phyloP scores from a whole-genome alignment of 2,888 invertebrate genomes.

The Halictus ligatus region DNA sequence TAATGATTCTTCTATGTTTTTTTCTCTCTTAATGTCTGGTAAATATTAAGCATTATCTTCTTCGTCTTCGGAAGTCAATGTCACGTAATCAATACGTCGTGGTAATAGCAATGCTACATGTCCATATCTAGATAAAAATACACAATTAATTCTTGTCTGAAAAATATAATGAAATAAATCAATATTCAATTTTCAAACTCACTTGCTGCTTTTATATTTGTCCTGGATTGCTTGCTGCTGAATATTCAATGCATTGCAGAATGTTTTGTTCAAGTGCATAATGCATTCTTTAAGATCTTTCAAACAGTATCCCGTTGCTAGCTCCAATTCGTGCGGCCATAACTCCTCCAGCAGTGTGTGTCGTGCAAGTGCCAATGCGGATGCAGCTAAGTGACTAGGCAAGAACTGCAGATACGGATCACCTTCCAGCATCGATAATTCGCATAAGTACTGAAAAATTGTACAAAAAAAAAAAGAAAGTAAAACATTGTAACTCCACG shows the following conservation, averaged over 20 bases:
- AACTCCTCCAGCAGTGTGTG: slow-evolving; percentile 88
- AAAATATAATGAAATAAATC: background rate
- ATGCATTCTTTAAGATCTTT: slow-evolving; percentile 89
- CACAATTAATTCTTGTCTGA: background rate
- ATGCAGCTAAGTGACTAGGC: slow-evolving; percentile 93
- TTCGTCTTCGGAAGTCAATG: slow-evolving; percentile 78
- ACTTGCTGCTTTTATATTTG: slow-evolving; percentile 93
- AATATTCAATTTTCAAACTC: slow-evolving; percentile 56
- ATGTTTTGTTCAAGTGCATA: slow-evolving; percentile 89
- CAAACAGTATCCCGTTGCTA: slow-evolving; percentile 89
- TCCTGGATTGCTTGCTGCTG: slow-evolving; percentile 94
- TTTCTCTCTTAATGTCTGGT: slow-evolving; percentile 26
- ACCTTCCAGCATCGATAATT: slow-evolving; percentile 93
- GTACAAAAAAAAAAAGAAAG: background rate
- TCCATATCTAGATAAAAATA: slow-evolving; percentile 75
- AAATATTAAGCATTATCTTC: slow-evolving; percentile 76
- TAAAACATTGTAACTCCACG: background rate
- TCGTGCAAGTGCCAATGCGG: slow-evolving; percentile 92
- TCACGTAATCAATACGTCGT: slow-evolving; percentile 75
- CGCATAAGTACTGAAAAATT: slow-evolving; percentile 90
- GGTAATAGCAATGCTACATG: slow-evolving; percentile 81
- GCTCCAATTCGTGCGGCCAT: slow-evolving; percentile 89
- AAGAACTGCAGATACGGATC: slow-evolving; percentile 93
- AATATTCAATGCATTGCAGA: slow-evolving; percentile 88
- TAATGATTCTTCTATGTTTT: slow-evolving; percentile 46